phyloP scores from a whole-genome alignment of 2,113 vertebrate species.

The Girardinichthys multiradiatus region DNA sequence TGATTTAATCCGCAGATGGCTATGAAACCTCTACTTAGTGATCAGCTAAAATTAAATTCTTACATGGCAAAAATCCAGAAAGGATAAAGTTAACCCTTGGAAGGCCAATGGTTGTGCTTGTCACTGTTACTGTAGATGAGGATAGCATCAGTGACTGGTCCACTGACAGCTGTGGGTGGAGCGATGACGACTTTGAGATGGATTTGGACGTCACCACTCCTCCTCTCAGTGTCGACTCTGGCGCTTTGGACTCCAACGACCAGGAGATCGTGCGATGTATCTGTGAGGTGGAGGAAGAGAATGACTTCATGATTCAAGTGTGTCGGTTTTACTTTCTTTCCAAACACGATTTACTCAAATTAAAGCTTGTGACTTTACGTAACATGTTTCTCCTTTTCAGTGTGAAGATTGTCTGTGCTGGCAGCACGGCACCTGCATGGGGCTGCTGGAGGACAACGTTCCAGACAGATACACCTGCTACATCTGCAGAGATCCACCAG shows the following conservation, averaged over 20 bases:
- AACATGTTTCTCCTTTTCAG: conserved; percentile 67
- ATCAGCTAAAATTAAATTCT: neutral
- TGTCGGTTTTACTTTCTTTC: neutral
- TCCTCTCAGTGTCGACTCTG: conserved; percentile 84
- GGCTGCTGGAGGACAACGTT: conserved; percentile 94
- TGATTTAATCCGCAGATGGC: conserved; percentile 15
- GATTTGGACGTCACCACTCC: conserved; percentile 89
- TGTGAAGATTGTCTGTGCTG: conserved; percentile 98
- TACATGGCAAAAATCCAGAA: neutral
- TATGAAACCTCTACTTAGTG: neutral
- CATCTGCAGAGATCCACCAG: conserved; percentile 95
- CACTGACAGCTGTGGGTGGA: conserved; percentile 93
- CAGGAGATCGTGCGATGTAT: conserved; percentile 93
- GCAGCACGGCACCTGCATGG: conserved; percentile 99
- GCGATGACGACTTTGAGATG: conserved; percentile 88
- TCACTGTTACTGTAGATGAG: conserved; percentile 81
- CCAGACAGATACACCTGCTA: conserved; percentile 96
- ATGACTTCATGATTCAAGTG: conserved; percentile 99
- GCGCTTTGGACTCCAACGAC: conserved; percentile 79
- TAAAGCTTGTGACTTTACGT: neutral
- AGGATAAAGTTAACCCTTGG: neutral
- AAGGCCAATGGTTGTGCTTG: neutral
- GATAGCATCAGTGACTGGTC: conserved; percentile 92
- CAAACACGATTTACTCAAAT: neutral
- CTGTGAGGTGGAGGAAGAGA: conserved; percentile 96